A percentile compares a stretch with the other conserved stretches of the same genome.
phyloP scores from a whole-genome alignment of 2,797 vertebrate species.

The Pogoniulus pusillus region DNA sequence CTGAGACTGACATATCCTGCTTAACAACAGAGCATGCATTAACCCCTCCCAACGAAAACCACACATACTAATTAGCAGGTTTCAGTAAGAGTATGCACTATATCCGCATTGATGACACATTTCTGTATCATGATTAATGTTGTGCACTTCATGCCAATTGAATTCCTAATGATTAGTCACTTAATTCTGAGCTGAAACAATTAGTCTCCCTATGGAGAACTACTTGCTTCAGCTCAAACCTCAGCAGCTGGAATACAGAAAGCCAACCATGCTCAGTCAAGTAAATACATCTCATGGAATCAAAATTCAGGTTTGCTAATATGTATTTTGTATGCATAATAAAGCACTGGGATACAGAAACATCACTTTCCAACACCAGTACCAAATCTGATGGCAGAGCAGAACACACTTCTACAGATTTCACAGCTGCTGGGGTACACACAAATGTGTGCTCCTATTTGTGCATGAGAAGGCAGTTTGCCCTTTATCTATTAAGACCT shows the following conservation, averaged over 20 bases:
- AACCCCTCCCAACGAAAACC: not conserved
- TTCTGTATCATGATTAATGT: not conserved
- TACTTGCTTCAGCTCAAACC: slow-evolving; percentile 16
- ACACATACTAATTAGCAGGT: not conserved
- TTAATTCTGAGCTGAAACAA: slow-evolving; percentile 52
- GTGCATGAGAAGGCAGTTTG: not conserved
- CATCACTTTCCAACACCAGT: not conserved
- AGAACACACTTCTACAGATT: not conserved
- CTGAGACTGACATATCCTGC: not conserved
- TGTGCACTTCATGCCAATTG: slow-evolving; percentile 7
- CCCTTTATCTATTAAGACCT: not conserved
- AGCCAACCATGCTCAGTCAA: not conserved
- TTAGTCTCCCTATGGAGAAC: slow-evolving; percentile 18
- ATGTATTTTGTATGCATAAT: not conserved
- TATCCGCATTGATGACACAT: not conserved
- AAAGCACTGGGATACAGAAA: not conserved
- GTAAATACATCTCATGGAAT: not conserved
- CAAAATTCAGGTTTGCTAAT: not conserved
- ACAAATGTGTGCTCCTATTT: not conserved
- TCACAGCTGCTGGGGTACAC: not conserved
- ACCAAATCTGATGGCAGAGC: not conserved
- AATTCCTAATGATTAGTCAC: slow-evolving; percentile 54
- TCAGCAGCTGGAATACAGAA: not conserved
- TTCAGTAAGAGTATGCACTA: not conserved
- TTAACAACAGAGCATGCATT: not conserved